Base-by-base conservation (phyloP, 2,797 vertebrate species). In the Spondyliosoma cantharus region DNA sequence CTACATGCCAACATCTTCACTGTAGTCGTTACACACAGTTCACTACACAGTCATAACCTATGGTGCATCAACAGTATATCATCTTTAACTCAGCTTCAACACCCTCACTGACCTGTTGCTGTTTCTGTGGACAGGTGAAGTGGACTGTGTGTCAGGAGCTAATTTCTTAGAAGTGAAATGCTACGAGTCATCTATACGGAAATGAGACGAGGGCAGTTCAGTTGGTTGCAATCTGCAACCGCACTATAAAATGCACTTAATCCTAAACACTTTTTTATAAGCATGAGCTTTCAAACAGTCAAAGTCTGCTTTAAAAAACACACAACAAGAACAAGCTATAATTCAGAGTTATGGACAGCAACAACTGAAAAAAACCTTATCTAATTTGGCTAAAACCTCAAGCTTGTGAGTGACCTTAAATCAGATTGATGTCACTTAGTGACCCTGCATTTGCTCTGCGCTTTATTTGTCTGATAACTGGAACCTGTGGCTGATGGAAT, bases 361-460 rank as follows among this genome's bases (percentile, higher is more conserved):
- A 32, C 13, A 48, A 49, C 65, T 62, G 5, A 63, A 32, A 42
- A 32, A 42, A 54, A 25, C 16, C 27, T 16, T 56, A 87, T 79
- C 54, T 42, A 64, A 84, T 89, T 83, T 59, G 0, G 43, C 42
- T 82, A 70, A 83, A 86, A 85, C 72, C 71, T 77, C 24, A 3
- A 4, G 43, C 63, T 78, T 29, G 32, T 53, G 69, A 70, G 84
- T 64, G 68, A 67, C 65, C 25, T 71, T 57, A 42, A 89, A 85
- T 89, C 48, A 87, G 73, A 90, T 77, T 53, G 60, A 82, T 76
- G 74, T 76, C 80, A 83, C 82, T 87, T 60, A 84, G 77, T 62
- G 72, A 72, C 71, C 59, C 61, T 50, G 79, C 70, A 56, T 76
- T 85, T 32, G 32, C 85, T 77, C 65, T 62, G 76, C 69, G 49